Evolutionary conservation across 2,113 vertebrate genomes (phyloP), one percentile per base, ranked within the genome.

Genomic region (Copsychus sechellarum): DNA sequence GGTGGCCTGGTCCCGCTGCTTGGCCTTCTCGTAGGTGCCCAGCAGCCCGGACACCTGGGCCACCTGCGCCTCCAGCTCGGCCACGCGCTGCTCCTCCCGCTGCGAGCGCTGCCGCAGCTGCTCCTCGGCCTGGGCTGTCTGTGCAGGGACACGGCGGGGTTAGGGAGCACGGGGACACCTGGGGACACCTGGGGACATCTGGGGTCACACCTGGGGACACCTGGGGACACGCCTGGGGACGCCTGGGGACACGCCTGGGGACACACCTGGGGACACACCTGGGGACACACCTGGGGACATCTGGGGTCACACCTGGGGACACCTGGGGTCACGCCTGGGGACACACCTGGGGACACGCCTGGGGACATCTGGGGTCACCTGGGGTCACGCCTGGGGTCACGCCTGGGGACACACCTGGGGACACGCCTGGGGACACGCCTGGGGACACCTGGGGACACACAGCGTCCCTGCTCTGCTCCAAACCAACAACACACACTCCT

Each of bases 41-140:
- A 99, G 97, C 5, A 99, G 97, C 36, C 99, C 98, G 0, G 99
- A 99, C 53, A 98, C 97, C 78, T 99, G 98, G 0, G 99, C 98
- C 34, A 99, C 98, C 9, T 98, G 98, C 18, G 97, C 98, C 96
- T 99, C 99, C 95, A 99, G 90, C 86, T 97, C 97, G 1, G 99
- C 98, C 20, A 98, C 98, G 3, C 99, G 97, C 23, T 78, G 88
- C 93, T 99, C 99, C 67, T 99, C 99, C 21, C 96, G 87, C 96
- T 98, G 98, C 7, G 98, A 98, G 0, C 98, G 98, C 79, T 98
- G 98, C 21, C 88, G 97, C 2, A 99, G 98, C 9, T 98, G 98
- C 73, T 99, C 98, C 92, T 99, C 99, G 0, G 96, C 98, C 61
- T 99, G 98, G 1, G 97, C 92, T 1, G 97, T 97, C 99, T 99